Evolutionary conservation across 2,888 invertebrate species (phyloP).

Genomic region (Tinea trinotella): DNA sequence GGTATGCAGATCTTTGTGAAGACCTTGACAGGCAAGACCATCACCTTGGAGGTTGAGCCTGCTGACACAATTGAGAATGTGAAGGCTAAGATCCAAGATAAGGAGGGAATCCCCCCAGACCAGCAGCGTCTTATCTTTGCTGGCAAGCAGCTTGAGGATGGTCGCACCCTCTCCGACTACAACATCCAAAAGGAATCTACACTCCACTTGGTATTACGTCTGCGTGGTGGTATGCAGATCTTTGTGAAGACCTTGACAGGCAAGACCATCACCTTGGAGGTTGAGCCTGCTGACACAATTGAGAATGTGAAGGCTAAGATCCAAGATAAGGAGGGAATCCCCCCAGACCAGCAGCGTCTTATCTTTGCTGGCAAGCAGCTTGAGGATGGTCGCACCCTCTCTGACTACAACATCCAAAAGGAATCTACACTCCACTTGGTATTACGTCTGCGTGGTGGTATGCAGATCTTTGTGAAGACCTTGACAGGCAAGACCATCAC

Average conservation of each 20-base stretch:
- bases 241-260: conserved; percentile 35
- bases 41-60: conserved; percentile 34
- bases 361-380: conserved; percentile 33
- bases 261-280: conserved; percentile 35
- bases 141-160: too few species aligned
- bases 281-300: conserved; percentile 36
- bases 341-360: conserved; percentile 30
- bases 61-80: conserved; percentile 38
- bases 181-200: conserved; percentile 34
- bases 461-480: conserved; percentile 30
- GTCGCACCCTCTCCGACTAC: conserved; percentile 31
- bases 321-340: conserved; percentile 33
- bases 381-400: too few species aligned
- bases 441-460: conserved; percentile 29
- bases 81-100: conserved; percentile 33
- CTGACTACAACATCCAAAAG: conserved; percentile 32
- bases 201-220: conserved; percentile 30
- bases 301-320: conserved; percentile 35
- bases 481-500: conserved; percentile 30
- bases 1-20: conserved; percentile 38
- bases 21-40: conserved; percentile 35
- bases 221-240: conserved; percentile 36
- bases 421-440: conserved; percentile 32
- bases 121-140: conserved; percentile 32
- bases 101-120: conserved; percentile 33